phyloP scores from a whole-genome alignment of 2,888 invertebrate genomes.

The Amiota communis region DNA sequence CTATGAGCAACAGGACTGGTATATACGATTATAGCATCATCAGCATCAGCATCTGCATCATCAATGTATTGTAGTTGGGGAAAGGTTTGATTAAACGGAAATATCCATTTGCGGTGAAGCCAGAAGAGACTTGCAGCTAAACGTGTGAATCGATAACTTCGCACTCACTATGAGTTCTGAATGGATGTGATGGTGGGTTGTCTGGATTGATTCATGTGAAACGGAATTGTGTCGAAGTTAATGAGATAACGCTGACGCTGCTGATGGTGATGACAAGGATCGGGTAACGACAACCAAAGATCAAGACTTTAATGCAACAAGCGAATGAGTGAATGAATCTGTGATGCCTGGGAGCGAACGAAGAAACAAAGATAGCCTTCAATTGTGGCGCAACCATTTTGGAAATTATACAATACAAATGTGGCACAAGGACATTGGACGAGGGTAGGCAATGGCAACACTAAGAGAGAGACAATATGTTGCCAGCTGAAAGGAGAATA shows the following conservation, averaged over 20 bases:
- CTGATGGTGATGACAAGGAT: no score
- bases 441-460: background rate
- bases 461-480: no score
- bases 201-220: background rate
- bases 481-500: no score
- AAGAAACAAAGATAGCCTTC: background rate
- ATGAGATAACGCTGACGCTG: background rate
- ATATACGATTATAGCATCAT: no score
- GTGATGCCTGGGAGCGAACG: background rate
- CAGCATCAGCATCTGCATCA: background rate
- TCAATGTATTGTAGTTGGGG: background rate
- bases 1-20: background rate
- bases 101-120: background rate
- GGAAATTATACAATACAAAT: background rate
- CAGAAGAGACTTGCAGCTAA: background rate
- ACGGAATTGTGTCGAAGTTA: background rate
- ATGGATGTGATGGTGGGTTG: background rate
- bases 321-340: background rate
- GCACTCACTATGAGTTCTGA: no score
- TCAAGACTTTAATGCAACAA: background rate
- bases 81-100: background rate
- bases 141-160: background rate
- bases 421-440: constrained; percentile 3
- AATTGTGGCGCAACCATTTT: background rate
- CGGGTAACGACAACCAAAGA: background rate